Percentiles rank a stretch among this genome's conserved stretches.
These are phyloP conservation scores for Eleutherodactylus coqui DNA, from an alignment of 2,797 vertebrate species.

Conservation along the genomic window DNA sequence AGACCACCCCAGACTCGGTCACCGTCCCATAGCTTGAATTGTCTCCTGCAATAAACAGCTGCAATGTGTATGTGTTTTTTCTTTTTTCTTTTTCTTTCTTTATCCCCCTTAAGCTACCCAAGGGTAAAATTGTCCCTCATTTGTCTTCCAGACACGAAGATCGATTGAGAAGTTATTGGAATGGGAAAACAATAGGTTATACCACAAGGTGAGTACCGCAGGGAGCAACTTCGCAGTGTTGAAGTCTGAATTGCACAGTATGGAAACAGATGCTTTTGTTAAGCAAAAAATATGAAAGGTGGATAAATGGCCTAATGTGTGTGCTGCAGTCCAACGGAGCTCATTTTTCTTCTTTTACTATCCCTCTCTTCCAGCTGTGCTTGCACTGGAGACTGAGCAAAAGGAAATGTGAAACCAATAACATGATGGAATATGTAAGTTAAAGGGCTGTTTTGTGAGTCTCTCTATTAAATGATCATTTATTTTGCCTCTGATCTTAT, in stretches of 20 bases:
- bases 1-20: constrained; percentile 85
- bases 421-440: constrained; percentile 99
- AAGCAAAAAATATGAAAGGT: constrained; percentile 88
- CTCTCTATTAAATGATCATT: constrained; percentile 86
- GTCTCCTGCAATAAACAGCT: constrained; percentile 80
- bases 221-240: constrained; percentile 82
- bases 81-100: constrained; percentile 66
- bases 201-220: constrained; percentile 92
- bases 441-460: constrained; percentile 84
- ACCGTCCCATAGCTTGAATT: constrained; percentile 79
- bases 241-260: constrained; percentile 95
- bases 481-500: constrained; percentile 84
- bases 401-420: constrained; percentile 99
- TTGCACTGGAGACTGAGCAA: constrained; percentile 99
- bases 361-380: constrained; percentile 92
- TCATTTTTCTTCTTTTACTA: constrained; percentile 91
- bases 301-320: constrained; percentile 87
- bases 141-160: constrained; percentile 91
- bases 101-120: constrained; percentile 75
- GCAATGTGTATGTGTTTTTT: constrained; percentile 76
- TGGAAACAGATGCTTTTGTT: constrained; percentile 99
- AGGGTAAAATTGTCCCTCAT: constrained; percentile 87
- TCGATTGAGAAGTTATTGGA: constrained; percentile 99
- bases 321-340: constrained; percentile 79
- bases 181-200: constrained; percentile 99